Base-by-base conservation (phyloP, 2,888 invertebrate genomes). In the Ceramica pisi region DNA sequence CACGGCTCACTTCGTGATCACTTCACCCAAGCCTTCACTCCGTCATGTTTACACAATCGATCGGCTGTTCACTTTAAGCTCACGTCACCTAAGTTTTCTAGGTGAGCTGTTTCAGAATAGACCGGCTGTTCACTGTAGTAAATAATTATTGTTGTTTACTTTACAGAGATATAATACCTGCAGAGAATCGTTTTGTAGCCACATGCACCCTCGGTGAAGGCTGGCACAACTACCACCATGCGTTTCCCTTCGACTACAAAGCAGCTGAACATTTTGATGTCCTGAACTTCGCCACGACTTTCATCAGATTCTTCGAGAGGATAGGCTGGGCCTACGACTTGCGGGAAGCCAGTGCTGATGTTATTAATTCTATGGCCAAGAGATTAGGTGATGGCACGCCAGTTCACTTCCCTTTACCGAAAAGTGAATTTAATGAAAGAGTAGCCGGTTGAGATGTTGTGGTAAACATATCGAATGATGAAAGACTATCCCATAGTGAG, bases 211-310 rank as follows among this genome's bases (percentile, higher is more conserved):
- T 96, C 0, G 97, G 97, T 0, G 97, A 97, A 89, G 98, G 98
- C 4, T 98, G 97, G 97, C 98, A 98, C 91, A 98, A 98, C 90
- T 98, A 97, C 90, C 98, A 98, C 87, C 98, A 98, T 89, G 97
- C 97, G 0, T 98, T 98, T 88, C 98, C 98, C 2, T 97, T 97
- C 92, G 97, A 97, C 88, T 97, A 97, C 90, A 96, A 96, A 82
- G 97, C 96, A 0, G 96, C 96, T 2, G 97, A 97, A 83, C 95
- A 96, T 63, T 96, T 96, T 67, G 94, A 96, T 64, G 81, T 91
- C 53, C 95, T 96, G 60, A 96, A 96, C 75, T 90, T 92, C 4
- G 91, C 93, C 5, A 94, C 95, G 0, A 88, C 86, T 61, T 92
- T 95, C 71, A 95, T 96, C 50, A 86, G 89, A 44, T 87, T 90